Conservation (phyloP, 2,797 vertebrate genomes). For the Mus caroli region DNA sequence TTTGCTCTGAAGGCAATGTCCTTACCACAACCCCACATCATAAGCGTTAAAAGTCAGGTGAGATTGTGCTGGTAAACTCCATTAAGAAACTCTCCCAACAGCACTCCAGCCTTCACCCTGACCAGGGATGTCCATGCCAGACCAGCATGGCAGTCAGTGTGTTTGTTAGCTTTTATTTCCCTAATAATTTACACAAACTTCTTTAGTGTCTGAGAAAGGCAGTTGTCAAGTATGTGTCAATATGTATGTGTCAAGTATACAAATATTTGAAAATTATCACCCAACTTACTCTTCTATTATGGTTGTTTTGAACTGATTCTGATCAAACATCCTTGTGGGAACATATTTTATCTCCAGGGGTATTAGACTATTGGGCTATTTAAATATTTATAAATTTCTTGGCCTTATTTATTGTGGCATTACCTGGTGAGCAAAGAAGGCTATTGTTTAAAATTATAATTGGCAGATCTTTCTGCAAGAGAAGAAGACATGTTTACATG, state of each 20-base stretch:
- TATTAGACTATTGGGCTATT: neutral
- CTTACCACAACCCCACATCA: neutral
- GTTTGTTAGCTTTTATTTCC: neutral
- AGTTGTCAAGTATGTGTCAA: neutral
- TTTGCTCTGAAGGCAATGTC: neutral
- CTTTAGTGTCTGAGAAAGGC: neutral
- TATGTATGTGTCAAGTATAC: neutral
- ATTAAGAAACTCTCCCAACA: neutral
- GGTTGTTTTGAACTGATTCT: neutral
- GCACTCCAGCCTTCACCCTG: accelerated
- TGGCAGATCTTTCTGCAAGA: neutral
- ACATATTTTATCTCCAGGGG: neutral
- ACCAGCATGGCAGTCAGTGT: neutral
- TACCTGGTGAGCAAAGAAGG: neutral
- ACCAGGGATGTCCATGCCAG: accelerated
- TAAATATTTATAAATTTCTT: neutral
- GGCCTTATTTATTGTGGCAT: neutral
- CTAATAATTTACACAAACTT: neutral
- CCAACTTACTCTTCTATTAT: neutral
- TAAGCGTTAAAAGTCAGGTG: neutral
- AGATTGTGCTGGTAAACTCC: neutral
- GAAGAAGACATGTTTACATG: neutral
- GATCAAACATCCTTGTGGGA: neutral
- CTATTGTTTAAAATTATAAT: neutral
- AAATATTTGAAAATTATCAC: neutral